Evolutionary conservation across 2,113 vertebrate genomes (phyloP), one percentile per base, ranked within the genome.

Genomic region (Corythornis vintsioides): DNA sequence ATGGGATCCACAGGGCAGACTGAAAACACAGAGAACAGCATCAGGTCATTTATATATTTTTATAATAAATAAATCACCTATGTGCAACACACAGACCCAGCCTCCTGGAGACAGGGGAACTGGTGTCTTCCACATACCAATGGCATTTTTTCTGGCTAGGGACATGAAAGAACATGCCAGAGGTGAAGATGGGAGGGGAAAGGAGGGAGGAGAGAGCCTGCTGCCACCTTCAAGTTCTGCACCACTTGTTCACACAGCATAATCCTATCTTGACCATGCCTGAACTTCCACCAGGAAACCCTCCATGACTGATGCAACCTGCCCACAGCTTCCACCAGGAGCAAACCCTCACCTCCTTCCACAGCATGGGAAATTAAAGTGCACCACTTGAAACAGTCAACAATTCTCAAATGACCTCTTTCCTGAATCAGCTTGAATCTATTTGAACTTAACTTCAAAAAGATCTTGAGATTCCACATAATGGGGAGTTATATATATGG

Each of bases 371-470:
- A 83, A 83, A 87, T 67, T 21, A 87, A 88, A 89, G 55, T 25
- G 55, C 89, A 78, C 60, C 76, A 74, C 85, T 93, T 86, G 56
- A 85, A 89, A 92, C 76, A 88, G 52, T 57, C 45, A 87, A 83
- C 35, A 87, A 77, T 66, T 93, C 82, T 83, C 85, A 77, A 63
- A 75, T 57, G 35, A 57, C 64, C 72, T 90, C 67, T 92, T 81
- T 57, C 73, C 31, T 70, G 52, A 76, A 90, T 73, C 74, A 90
- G 66, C 73, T 84, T 82, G 40, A 50, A 81, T 95, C 83, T 88
- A 61, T 90, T 82, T 82, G 83, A 94, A 90, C 67, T 90, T 87
- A 79, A 28, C 84, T 93, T 94, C 84, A 89, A 93, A 92, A 93
- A 94, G 91, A 85, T 87, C 81, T 55, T 5, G 55, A 89, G 84